Percentiles rank a stretch among this genome's conserved stretches.
Conservation (phyloP, 2,888 invertebrate genomes). For the Hydrotaea cyrtoneurina region DNA sequence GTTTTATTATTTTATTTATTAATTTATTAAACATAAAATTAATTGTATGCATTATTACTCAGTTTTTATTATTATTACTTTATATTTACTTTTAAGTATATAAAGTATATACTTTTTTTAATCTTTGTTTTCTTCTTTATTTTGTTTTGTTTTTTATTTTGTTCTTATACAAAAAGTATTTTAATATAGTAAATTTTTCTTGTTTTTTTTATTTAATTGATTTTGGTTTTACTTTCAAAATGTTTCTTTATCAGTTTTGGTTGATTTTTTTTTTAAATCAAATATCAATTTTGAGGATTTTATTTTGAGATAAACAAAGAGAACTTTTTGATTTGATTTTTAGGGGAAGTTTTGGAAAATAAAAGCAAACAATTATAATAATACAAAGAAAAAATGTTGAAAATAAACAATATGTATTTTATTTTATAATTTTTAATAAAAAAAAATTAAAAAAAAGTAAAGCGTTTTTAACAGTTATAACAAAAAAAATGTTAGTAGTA, state of each 20-base stretch:
- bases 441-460: conserved; percentile 44
- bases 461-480: conserved; percentile 48
- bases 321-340: conserved; percentile 55
- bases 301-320: conserved; percentile 15
- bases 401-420: conserved; percentile 30
- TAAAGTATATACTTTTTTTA: conserved; percentile 71
- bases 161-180: conserved; percentile 63
- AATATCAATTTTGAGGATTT: conserved; percentile 24
- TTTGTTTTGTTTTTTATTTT: conserved; percentile 53
- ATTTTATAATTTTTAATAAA: neutral
- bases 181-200: conserved; percentile 61
- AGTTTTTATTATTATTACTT: conserved; percentile 69
- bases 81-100: conserved; percentile 70
- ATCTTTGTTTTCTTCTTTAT: conserved; percentile 62
- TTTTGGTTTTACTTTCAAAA: conserved; percentile 26
- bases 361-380: neutral
- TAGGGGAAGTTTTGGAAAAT: conserved; percentile 4
- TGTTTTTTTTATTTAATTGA: conserved; percentile 38
- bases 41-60: conserved; percentile 71
- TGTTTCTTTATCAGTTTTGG: conserved; percentile 14
- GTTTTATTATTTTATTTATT: conserved; percentile 71
- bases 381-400: conserved; percentile 1
- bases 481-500: conserved; percentile 33
- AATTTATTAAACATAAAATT: conserved; percentile 72
- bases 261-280: conserved; percentile 3